Evolutionary conservation across 2,888 invertebrate species (phyloP).

Genomic region (Sesia apiformis): DNA sequence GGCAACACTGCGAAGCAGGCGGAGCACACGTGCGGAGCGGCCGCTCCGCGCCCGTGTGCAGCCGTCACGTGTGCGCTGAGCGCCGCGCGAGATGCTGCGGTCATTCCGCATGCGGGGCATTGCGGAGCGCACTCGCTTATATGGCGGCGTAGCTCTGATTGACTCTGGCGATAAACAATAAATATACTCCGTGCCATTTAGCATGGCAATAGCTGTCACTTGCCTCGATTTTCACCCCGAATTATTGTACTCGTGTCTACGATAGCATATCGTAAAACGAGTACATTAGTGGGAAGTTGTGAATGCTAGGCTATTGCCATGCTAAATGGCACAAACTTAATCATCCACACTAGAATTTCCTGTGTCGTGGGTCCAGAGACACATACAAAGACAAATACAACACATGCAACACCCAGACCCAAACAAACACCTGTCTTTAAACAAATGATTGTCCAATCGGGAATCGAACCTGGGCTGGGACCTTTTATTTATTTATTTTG

Average conservation of each 20-base stretch:
- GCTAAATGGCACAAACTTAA: too few relatives aligned
- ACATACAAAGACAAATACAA: too few relatives aligned
- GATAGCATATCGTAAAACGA: too few relatives aligned
- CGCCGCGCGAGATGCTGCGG: conserved; percentile 12
- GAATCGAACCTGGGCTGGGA: too few relatives aligned
- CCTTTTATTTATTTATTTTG: too few relatives aligned
- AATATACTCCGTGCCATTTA: too few relatives aligned
- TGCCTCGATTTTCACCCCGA: background rate
- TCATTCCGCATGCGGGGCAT: conserved; percentile 11
- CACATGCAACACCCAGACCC: too few relatives aligned
- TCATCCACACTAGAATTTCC: too few relatives aligned
- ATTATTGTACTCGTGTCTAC: background rate
- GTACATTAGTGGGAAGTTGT: background rate
- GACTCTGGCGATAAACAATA: conserved; percentile 13
- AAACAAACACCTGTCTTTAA: too few relatives aligned
- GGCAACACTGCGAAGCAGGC: conserved; percentile 27
- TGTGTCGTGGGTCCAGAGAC: too few relatives aligned
- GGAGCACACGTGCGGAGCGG: conserved; percentile 30
- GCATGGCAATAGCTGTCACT: background rate
- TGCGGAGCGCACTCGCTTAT: conserved; percentile 8
- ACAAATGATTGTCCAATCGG: too few relatives aligned
- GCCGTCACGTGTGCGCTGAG: conserved; percentile 6
- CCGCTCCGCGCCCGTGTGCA: conserved; percentile 13
- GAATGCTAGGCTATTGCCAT: too few relatives aligned
- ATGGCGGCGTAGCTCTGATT: conserved; percentile 27